phyloP scores from a whole-genome alignment of 92 coral and sea anemone genomes.

The Actinostola sp. region DNA sequence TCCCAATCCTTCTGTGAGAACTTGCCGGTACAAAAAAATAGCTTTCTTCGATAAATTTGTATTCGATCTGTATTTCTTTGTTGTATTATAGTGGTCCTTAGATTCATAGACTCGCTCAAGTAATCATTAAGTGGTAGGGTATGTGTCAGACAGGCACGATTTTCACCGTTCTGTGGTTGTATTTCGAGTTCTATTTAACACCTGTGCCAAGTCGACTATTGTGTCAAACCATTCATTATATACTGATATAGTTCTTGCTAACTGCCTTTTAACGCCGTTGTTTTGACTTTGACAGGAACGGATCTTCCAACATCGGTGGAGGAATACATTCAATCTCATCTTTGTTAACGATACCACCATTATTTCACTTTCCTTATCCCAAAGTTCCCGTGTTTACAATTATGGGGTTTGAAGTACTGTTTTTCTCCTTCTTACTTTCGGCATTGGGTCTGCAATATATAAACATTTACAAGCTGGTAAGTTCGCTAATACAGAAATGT shows the following conservation, averaged over 20 bases:
- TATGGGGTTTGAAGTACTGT: conserved; percentile 86
- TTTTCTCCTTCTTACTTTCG: conserved; percentile 72
- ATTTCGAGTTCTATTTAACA: not conserved
- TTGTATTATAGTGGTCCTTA: not conserved
- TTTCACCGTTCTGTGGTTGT: conserved; percentile 1
- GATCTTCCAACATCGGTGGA: conserved; percentile 58
- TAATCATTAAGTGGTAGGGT: not conserved
- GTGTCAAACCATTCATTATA: not conserved
- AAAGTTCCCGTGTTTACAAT: conserved; percentile 78
- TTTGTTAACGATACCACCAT: conserved; percentile 71
- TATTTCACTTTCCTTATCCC: conserved; percentile 83
- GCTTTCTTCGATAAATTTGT: not conserved
- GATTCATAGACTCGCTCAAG: not conserved
- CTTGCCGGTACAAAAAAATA: conserved; percentile 48
- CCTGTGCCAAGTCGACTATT: not conserved
- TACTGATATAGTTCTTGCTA: not conserved
- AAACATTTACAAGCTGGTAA: conserved; percentile 94
- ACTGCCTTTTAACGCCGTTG: conserved; percentile 21
- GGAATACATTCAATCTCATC: conserved; percentile 80
- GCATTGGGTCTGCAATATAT: conserved; percentile 86
- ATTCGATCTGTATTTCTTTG: not conserved
- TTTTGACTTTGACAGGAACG: conserved; percentile 63
- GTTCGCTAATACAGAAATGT: conserved; percentile 2
- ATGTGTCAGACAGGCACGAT: not conserved
- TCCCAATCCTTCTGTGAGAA: conserved; percentile 35